These are phyloP conservation scores for Mareca penelope DNA, from an alignment of 2,797 vertebrate genomes.

Conservation along the genomic window DNA sequence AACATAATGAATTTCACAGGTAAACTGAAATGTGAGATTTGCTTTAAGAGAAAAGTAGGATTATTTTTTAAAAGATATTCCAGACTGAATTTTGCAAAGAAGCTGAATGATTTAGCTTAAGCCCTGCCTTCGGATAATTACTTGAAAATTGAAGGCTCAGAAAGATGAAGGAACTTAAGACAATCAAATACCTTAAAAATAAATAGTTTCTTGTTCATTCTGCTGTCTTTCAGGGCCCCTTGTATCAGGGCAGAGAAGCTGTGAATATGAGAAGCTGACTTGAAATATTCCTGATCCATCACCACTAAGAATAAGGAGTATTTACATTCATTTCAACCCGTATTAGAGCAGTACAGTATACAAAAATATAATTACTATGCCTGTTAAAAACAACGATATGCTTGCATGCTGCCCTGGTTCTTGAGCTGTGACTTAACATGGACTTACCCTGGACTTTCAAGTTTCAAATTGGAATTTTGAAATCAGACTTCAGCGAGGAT, in stretches of 20 bases:
- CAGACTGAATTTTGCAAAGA: neutral
- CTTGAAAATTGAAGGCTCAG: neutral
- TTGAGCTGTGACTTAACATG: neutral
- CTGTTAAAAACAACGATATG: neutral
- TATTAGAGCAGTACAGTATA: neutral
- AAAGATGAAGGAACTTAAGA: neutral
- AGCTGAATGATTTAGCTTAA: neutral
- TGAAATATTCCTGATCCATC: neutral
- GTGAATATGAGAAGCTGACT: neutral
- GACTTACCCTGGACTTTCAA: neutral
- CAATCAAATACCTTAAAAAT: neutral
- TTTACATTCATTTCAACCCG: neutral
- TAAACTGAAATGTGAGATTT: neutral
- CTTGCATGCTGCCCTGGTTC: fast-evolving
- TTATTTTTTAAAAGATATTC: neutral
- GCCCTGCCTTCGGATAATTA: neutral
- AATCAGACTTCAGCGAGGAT: neutral
- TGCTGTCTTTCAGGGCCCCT: neutral
- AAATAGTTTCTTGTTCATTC: neutral
- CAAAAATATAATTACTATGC: neutral
- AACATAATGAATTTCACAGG: neutral
- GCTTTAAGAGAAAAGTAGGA: neutral
- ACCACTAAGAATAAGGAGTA: neutral
- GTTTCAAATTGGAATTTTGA: neutral
- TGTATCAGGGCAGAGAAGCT: neutral